Base-by-base conservation (phyloP, 2,797 vertebrate species). In the Myotis myotis region DNA sequence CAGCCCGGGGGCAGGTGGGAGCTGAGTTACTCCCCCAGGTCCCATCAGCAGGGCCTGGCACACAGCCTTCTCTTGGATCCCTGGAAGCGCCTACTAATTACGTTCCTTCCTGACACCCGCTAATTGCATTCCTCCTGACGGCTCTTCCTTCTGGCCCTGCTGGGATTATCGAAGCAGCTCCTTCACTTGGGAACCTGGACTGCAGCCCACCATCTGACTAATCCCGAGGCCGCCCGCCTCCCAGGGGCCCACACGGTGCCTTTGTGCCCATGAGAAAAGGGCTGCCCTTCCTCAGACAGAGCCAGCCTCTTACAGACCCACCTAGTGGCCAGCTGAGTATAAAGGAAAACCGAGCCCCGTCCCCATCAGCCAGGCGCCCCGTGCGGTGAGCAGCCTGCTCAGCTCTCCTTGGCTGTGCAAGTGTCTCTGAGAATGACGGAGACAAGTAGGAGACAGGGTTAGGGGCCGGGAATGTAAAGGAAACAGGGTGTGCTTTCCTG, bases 81-180 rank as follows among this genome's bases (percentile, higher is more conserved):
- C 74, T 19, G 68, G 23, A 68, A 76, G 49, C 7, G 0, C 76
- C 85, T 41, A 38, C 75, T 44, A 20, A 87, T 72, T 47, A 80
- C 20, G 0, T 47, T 72, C 49, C 49, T 78, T 57, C 81, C n/a
- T 23, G 60, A 70, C 15, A 20, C 36, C 16, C 20, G 25, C 41
- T 87, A 74, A 91, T 87, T 78, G 51, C 82, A 62, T 62, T 75
- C 92, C 86, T 55, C 84, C 88, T n/a, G 30, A 36, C 1, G n/a
- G 55, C n/a, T 68, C 33, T 47, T 93, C 79, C 75, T 87, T 64
- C 89, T 86, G 80, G 47, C 66, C 70, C 75, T 80, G 80, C 44
- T 76, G 89, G 62, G 87, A 83, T 33, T 41, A 49, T 44, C 79
- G n/a, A 64, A 82, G 81, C 44, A 51, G 51, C 57, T 12, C 55